These are phyloP conservation scores for Rostratula benghalensis DNA, from an alignment of 2,113 vertebrate species.

Conservation along the genomic window DNA sequence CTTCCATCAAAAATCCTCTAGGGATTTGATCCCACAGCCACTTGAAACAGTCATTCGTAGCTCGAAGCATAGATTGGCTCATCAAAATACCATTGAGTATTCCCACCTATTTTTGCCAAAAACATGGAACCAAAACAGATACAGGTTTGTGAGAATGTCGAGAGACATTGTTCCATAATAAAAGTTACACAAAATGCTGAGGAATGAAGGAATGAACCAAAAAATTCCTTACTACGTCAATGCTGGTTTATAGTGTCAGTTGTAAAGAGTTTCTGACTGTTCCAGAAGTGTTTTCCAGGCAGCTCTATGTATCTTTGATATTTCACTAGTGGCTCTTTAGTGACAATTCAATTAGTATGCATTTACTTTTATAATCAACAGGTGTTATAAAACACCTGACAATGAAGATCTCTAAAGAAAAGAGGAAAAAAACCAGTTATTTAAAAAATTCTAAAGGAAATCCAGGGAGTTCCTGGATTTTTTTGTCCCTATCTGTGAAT, in stretches of 20 bases:
- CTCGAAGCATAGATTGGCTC: neutral
- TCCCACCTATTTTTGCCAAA: neutral
- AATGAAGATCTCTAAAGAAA: neutral
- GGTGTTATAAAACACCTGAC: neutral
- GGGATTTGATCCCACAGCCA: neutral
- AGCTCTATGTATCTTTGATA: accelerated
- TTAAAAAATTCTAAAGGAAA: neutral
- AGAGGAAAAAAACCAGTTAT: accelerated
- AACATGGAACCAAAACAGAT: neutral
- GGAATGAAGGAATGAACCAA: neutral
- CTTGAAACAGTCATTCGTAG: neutral
- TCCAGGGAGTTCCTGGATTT: neutral
- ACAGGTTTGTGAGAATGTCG: neutral
- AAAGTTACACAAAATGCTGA: neutral
- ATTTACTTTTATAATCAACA: neutral
- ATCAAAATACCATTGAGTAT: neutral
- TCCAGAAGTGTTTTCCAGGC: neutral
- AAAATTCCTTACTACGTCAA: neutral
- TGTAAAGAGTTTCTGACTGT: neutral
- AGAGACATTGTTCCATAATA: neutral
- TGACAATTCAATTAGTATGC: neutral
- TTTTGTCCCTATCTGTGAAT: neutral
- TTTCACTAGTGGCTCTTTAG: neutral
- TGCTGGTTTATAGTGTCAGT: neutral
- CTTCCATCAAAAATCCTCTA: neutral